Base-by-base conservation (phyloP, 2,113 vertebrate genomes). In the Sinocyclocheilus maitianheensis region DNA sequence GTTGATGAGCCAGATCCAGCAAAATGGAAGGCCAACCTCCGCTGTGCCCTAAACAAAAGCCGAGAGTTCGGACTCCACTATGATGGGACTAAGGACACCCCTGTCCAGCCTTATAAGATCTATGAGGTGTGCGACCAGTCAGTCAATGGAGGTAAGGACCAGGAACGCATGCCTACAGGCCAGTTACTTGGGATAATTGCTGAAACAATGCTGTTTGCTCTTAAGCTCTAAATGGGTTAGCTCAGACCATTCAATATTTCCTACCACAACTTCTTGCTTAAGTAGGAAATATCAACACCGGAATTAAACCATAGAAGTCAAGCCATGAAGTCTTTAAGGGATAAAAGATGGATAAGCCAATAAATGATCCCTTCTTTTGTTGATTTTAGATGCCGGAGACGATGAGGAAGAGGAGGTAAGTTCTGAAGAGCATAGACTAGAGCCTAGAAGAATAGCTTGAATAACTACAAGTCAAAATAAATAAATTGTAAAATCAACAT, bases 11-110 rank as follows among this genome's bases (percentile, higher is more conserved):
- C 97, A 0, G 97, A 98, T 85, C 97, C 97, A 0, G 97, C 97
- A 20, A 97, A 97, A 90, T 99, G 97, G 97, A 99, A 99, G 75
- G 97, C 97, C 2, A 98, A 97, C 81, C 94, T 99, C 55, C 97
- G 97, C 84, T 98, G 97, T 0, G 97, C 97, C 60, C 96, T 97
- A 63, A 97, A 97, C 94, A 97, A 97, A 89, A 99, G 98, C 91
- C 91, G 96, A 0, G 97, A 99, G 91, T 99, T 99, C 84, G 95
- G 92, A 80, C 96, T 98, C 60, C 92, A 95, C 34, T 96, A 96
- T 0, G 97, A 99, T 0, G 97, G 97, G 16, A 96, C 97, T 37
- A 96, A 96, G 84, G 96, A 96, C 80, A 96, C 96, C 2, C 98
- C 98, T 0, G 93, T 96, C 3, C 95, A 94, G 55, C 96, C 97